Base-by-base conservation (phyloP, 1,140 invertebrate species). In the Anadara kagoshimensis region DNA sequence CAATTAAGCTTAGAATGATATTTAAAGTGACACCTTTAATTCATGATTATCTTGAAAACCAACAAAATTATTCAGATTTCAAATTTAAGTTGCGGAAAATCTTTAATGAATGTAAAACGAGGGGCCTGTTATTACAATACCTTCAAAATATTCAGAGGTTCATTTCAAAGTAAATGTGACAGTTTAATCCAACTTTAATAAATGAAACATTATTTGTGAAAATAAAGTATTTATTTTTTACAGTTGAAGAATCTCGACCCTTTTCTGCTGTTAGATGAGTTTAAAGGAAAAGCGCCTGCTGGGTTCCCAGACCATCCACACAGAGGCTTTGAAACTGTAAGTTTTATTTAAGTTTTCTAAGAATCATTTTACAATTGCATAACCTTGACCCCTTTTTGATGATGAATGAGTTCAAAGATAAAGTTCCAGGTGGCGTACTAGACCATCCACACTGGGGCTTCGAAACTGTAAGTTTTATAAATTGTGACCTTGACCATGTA, bases 401-500 rank as follows among this genome's bases (percentile, higher is more conserved):
- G 85, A 79, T 90, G 54, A 90, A 90, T 81, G 90, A 90, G 66
- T 90, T 90, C 69, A 72, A 75, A 51, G 85, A 83, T 1, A 73
- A 78, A 22, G 73, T 81, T 36, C 89, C 89, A 58, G 89, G 86
- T 26, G 90, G 90, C 16, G 90, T 90, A 71, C 90, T 90, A 26
- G 90, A 91, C 68, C 90, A 91, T 83, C 90, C 90, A 36, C 90
- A 91, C 79, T 73, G 90, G 73, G 90, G 90, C 3, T 91, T 91
- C 85, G 90, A 91, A 83, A 91, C 90, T 5, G 90, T 91, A 69
- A 83, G 82, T 81, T n/a, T 36, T 51, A 8, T 51, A 51, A 51
- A 51, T n/a, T 20, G 29, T 36, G 29, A 36, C 2, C 7, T 36
- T 36, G 2, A 36, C 29, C 29, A 2, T 36, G 7, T 36, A 36